Evolutionary conservation across 2,113 vertebrate species (phyloP).

Genomic region (Lagopus muta): DNA sequence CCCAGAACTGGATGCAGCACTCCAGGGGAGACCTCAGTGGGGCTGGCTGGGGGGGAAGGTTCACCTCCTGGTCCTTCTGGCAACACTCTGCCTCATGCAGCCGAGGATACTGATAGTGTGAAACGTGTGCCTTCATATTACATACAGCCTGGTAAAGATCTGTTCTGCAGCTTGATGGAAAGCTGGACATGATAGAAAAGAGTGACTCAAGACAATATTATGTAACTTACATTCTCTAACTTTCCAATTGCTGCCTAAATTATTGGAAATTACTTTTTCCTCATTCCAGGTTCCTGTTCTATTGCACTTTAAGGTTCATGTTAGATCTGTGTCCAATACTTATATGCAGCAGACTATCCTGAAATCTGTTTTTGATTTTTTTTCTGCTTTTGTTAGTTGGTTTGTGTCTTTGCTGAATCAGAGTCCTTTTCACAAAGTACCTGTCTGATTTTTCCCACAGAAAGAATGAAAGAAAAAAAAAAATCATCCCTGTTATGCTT

Average conservation of each 20-base stretch:
- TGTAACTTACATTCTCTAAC: background rate
- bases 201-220: background rate
- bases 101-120: background rate
- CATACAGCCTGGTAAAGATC: background rate
- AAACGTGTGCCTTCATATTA: background rate
- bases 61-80: background rate
- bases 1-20: background rate
- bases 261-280: background rate
- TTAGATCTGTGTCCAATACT: background rate
- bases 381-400: background rate
- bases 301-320: background rate
- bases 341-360: background rate
- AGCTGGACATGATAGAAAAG: background rate
- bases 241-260: background rate
- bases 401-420: background rate
- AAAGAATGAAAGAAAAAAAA: background rate
- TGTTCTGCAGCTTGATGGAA: background rate
- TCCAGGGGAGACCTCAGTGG: background rate
- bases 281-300: background rate
- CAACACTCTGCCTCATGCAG: background rate
- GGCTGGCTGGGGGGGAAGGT: background rate
- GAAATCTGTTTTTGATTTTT: background rate
- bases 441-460: background rate
- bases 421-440: background rate
- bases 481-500: background rate